Evolutionary conservation across 2,888 invertebrate genomes (phyloP).

Genomic region (Acrobasis repandana): DNA sequence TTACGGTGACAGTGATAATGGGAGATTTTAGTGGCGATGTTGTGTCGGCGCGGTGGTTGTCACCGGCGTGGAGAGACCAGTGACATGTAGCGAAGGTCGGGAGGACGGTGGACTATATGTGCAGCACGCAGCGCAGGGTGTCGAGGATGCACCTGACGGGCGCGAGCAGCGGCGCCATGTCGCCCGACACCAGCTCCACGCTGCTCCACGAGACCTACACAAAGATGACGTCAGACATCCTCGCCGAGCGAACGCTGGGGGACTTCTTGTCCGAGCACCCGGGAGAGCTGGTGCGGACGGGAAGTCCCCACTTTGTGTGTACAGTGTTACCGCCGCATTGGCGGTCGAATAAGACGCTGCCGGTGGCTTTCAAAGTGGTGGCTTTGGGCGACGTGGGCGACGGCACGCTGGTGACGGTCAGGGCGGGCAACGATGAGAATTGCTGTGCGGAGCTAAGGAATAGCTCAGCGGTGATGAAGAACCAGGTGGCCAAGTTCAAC

Average conservation of each 20-base stretch:
- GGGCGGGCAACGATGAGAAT: constrained; percentile 99
- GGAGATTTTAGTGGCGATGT: constrained; percentile 49
- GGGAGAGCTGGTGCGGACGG: constrained; percentile 95
- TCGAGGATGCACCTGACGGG: constrained; percentile 81
- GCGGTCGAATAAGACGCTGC: constrained; percentile 99
- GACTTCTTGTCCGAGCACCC: constrained; percentile 95
- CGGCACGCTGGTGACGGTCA: constrained; percentile 97
- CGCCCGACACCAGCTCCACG: constrained; percentile 87
- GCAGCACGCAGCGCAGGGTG: constrained; percentile 79
- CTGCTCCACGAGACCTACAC: constrained; percentile 92
- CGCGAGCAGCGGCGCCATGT: constrained; percentile 82
- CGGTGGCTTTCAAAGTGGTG: constrained; percentile 98
- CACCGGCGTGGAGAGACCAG: constrained; percentile 52
- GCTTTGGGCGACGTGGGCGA: constrained; percentile 97
- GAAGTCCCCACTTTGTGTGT: constrained; percentile 97
- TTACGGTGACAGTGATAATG: constrained; percentile 43
- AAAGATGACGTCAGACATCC: constrained; percentile 94
- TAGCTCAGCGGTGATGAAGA: constrained; percentile 98
- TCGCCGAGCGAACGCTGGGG: constrained; percentile 93
- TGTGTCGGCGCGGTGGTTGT: constrained; percentile 50
- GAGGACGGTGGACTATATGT: constrained; percentile 66
- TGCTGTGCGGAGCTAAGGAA: constrained; percentile 97
- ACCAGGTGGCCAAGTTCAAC: constrained; percentile 99
- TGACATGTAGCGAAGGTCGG: constrained; percentile 62
- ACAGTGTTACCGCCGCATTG: constrained; percentile 97